These are phyloP conservation scores for Sesamia nonagrioides DNA, from an alignment of 1,140 invertebrate species.

Conservation along the genomic window DNA sequence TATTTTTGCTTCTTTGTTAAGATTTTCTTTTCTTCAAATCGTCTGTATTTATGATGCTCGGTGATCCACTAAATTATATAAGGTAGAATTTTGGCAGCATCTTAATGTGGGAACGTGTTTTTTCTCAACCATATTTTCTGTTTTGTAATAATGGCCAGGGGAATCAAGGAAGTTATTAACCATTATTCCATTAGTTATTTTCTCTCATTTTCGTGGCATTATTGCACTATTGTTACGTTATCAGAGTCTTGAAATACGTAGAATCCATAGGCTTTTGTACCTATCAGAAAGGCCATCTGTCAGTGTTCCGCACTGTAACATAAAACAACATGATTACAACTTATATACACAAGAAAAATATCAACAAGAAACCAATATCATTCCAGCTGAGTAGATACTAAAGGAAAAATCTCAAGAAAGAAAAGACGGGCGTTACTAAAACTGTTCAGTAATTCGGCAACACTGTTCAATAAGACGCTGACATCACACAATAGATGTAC, in stretches of 20 bases:
- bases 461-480: conserved; percentile 73
- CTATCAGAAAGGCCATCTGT: background rate
- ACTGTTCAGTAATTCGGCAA: conserved; percentile 60
- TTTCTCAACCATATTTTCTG: background rate
- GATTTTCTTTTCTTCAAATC: conserved; percentile 21
- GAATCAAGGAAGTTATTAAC: too few relatives aligned
- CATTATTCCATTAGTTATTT: background rate
- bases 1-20: conserved; percentile 30
- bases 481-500: conserved; percentile 81
- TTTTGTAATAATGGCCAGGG: background rate
- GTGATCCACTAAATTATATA: background rate
- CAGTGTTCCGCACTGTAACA: background rate
- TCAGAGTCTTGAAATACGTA: too few relatives aligned
- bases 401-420: conserved; percentile 46
- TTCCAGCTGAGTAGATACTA: conserved; percentile 22
- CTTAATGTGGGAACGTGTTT: background rate
- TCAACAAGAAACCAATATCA: conserved; percentile 23
- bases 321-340: background rate
- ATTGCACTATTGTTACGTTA: too few relatives aligned
- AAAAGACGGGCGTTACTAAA: conserved; percentile 36
- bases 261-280: too few relatives aligned
- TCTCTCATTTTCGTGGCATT: background rate
- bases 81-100: conserved; percentile 1
- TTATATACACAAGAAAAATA: conserved; percentile 3
- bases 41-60: conserved; percentile 12